phyloP scores from a whole-genome alignment of 2,888 invertebrate species.

The Lymantria dispar region DNA sequence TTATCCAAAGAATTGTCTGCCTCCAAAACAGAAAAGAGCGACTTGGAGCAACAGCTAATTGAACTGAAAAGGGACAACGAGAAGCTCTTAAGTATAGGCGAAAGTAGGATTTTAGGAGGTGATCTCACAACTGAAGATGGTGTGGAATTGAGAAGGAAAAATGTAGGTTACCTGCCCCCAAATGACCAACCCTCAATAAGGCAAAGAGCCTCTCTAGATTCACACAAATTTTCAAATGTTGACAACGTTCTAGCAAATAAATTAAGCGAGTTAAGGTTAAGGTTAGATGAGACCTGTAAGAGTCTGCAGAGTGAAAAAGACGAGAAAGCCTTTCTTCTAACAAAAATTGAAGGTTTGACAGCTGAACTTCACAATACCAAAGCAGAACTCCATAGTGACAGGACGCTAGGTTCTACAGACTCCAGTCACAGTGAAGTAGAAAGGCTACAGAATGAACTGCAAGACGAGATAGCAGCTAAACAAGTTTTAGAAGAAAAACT shows the following conservation, averaged over 20 bases:
- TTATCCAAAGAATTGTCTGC: constrained; percentile 88
- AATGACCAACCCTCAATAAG: constrained; percentile 53
- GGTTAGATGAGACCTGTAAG: constrained; percentile 67
- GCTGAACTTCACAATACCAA: constrained; percentile 67
- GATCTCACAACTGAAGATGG: constrained; percentile 67
- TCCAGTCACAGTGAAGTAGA: constrained; percentile 76
- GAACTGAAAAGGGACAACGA: constrained; percentile 92
- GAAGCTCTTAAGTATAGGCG: constrained; percentile 84
- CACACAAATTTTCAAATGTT: constrained; percentile 72
- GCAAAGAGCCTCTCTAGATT: constrained; percentile 71
- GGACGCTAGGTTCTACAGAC: constrained; percentile 71
- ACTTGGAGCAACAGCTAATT: constrained; percentile 88
- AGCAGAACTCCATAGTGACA: constrained; percentile 64
- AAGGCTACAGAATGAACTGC: constrained; percentile 69
- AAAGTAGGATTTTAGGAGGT: constrained; percentile 65
- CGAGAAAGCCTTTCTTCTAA: constrained; percentile 64
- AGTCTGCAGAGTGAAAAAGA: constrained; percentile 69
- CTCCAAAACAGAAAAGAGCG: constrained; percentile 90
- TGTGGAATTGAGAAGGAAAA: constrained; percentile 66
- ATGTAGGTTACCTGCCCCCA: constrained; percentile 51
- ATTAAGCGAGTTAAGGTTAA: constrained; percentile 60
- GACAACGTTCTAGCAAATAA: constrained; percentile 71
- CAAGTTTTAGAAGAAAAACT: constrained; percentile 73
- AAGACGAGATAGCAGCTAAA: constrained; percentile 73
- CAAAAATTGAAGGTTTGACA: constrained; percentile 66